A percentile compares a stretch with the other conserved stretches of the same genome.
Conservation (phyloP, 2,888 invertebrate genomes). For the Galerucella calmariensis region DNA sequence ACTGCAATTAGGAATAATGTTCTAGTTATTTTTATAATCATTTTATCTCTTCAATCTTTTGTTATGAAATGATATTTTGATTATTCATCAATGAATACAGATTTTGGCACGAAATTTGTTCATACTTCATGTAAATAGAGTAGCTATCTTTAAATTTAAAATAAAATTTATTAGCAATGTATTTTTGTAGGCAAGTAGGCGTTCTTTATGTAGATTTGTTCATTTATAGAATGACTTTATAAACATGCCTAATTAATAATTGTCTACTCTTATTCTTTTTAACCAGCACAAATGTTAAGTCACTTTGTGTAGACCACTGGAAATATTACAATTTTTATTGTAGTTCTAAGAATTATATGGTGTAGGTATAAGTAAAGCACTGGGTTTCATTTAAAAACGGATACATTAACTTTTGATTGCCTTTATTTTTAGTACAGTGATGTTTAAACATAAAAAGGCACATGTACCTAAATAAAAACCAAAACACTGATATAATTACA, state of each 20-base stretch:
- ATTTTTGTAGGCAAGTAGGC: constrained; percentile 33
- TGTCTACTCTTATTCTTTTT: background rate
- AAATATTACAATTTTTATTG: background rate
- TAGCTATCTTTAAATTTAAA: constrained; percentile 17
- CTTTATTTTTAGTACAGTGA: background rate
- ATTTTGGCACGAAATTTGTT: constrained; percentile 16
- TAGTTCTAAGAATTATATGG: background rate
- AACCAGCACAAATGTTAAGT: background rate
- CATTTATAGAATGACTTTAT: constrained; percentile 21
- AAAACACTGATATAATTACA: background rate
- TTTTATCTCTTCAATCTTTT: constrained; percentile 10
- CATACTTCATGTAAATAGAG: constrained; percentile 13
- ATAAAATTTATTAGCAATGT: constrained; percentile 28
- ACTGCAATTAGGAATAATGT: constrained; percentile 6
- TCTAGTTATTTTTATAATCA: constrained; percentile 25
- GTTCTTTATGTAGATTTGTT: constrained; percentile 22
- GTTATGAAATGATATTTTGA: constrained; percentile 11
- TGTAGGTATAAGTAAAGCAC: background rate
- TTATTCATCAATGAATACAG: constrained; percentile 7
- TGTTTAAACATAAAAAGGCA: background rate
- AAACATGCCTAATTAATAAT: background rate
- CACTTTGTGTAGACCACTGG: background rate
- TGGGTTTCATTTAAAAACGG: background rate
- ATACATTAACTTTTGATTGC: background rate
- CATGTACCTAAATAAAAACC: background rate